These are phyloP conservation scores for Hormiphora californensis DNA, from an alignment of 37 sponge, comb jelly and placozoan genomes.

Conservation along the genomic window DNA sequence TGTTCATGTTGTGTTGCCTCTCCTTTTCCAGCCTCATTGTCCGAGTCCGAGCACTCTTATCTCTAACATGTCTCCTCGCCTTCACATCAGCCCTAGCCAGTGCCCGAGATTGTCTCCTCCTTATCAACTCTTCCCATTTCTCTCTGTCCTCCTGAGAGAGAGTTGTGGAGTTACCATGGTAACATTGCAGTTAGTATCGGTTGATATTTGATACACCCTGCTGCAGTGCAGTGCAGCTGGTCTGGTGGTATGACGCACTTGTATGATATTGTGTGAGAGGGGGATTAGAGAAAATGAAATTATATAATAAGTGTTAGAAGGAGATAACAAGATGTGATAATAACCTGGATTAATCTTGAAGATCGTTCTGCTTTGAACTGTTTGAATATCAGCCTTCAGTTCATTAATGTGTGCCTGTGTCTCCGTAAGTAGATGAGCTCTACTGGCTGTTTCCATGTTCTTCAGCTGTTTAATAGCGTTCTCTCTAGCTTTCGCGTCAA, in stretches of 20 bases:
- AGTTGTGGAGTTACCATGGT: neutral
- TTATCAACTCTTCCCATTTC: conserved; percentile 27
- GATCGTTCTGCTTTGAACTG: conserved; percentile 18
- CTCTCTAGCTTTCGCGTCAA: no score
- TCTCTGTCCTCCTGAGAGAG: conserved; percentile 3
- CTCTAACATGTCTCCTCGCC: neutral
- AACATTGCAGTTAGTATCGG: no score
- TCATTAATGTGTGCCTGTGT: conserved; percentile 53
- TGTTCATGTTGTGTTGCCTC: neutral
- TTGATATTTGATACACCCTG: no score
- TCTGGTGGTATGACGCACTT: no score
- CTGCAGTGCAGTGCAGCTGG: no score
- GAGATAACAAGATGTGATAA: neutral
- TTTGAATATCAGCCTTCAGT: conserved; percentile 30
- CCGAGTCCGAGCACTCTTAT: conserved; percentile 6
- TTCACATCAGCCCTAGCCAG: conserved; percentile 40
- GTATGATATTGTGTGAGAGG: no score
- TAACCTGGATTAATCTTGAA: neutral
- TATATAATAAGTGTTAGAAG: no score
- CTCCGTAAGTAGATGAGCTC: neutral
- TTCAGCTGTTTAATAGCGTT: neutral
- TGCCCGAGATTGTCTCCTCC: conserved; percentile 35
- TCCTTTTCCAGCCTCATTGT: conserved; percentile 27
- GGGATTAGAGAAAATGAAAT: no score
- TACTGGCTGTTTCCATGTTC: neutral